Base-by-base conservation (phyloP, 1,140 invertebrate genomes). In the Tetragonula clypearis region DNA sequence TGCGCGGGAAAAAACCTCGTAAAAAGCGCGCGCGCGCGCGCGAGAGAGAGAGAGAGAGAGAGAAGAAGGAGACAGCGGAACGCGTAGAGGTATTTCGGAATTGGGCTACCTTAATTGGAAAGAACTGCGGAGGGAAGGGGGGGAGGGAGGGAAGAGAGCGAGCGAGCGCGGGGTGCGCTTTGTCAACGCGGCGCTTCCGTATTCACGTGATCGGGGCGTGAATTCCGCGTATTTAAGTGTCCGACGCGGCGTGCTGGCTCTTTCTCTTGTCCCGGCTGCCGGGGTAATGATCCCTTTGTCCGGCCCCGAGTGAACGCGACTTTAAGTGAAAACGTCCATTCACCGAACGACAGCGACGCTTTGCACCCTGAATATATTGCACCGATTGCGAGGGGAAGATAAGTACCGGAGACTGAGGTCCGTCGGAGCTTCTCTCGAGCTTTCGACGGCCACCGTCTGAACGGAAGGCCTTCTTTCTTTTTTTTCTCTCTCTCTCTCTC, bases 211-310 rank as follows among this genome's bases (percentile, higher is more conserved):
- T 93, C 92, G 93, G 90, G 92, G 92, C 91, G 93, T 93, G 92
- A 93, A 94, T 93, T 93, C 92, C 92, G 92, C 91, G 92, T 93
- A 92, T 93, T 93, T 93, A 93, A 93, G 90, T 92, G 93, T 92
- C 92, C 88, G 88, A 83, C 86, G 82, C 78, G 87, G 80, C 90
- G 76, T 82, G 86, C 78, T 62, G 86, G 89, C 88, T 92, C 41
- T 49, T 93, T 92, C 92, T 93, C 91, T 85, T 56, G 58, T 60
- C 85, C 68, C 23, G 55, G 75, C 84, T 86, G 62, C 41, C 41
- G 41, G 85, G 84, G 92, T 94, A 93, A 94, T 93, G 94, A 94
- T 93, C 92, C 93, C 93, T 94, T 94, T 94, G 93, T 94, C 91
- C 93, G 66, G 66, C 17, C 75, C 41, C 82, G 81, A 84, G 86